Evolutionary conservation across 2,113 vertebrate genomes (phyloP).

Genomic region (Coryphaenoides rupestris): DNA sequence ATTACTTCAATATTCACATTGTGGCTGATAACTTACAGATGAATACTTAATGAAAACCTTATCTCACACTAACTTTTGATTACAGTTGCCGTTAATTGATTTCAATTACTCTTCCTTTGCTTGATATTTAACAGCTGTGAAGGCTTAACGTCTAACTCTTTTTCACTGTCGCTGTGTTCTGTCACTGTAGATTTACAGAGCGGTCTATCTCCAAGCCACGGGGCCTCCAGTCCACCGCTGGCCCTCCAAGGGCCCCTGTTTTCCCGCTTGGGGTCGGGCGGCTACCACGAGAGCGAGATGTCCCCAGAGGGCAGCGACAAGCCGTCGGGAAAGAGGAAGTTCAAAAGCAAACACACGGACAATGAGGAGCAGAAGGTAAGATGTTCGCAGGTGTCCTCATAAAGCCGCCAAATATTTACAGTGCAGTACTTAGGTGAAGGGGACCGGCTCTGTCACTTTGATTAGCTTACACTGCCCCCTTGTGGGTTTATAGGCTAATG

Average conservation of each 20-base stretch:
- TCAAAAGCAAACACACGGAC: conserved; percentile 95
- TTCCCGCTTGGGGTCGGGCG: conserved; percentile 69
- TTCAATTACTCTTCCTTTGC: too few species aligned
- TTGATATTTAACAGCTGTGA: too few species aligned
- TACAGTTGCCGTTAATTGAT: too few species aligned
- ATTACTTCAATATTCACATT: too few species aligned
- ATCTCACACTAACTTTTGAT: too few species aligned
- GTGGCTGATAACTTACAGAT: too few species aligned
- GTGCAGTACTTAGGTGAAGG: background rate
- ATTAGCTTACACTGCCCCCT: conserved; percentile 66
- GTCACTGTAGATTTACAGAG: conserved; percentile 56
- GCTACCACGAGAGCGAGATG: conserved; percentile 66
- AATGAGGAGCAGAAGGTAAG: conserved; percentile 84
- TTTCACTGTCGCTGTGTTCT: too few species aligned
- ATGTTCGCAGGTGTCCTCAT: conserved; percentile 1
- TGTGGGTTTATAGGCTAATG: conserved; percentile 49
- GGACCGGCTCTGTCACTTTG: conserved; percentile 16
- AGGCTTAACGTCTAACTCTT: background rate
- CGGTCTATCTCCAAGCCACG: conserved; percentile 49
- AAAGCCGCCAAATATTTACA: conserved; percentile 1
- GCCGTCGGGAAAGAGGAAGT: conserved; percentile 96
- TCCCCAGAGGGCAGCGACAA: conserved; percentile 81
- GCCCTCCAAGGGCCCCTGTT: conserved; percentile 55
- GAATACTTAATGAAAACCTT: too few species aligned
- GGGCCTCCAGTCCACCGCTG: conserved; percentile 53